Evolutionary conservation across 2,888 invertebrate genomes (phyloP).

Genomic region (Lapara coniferarum): DNA sequence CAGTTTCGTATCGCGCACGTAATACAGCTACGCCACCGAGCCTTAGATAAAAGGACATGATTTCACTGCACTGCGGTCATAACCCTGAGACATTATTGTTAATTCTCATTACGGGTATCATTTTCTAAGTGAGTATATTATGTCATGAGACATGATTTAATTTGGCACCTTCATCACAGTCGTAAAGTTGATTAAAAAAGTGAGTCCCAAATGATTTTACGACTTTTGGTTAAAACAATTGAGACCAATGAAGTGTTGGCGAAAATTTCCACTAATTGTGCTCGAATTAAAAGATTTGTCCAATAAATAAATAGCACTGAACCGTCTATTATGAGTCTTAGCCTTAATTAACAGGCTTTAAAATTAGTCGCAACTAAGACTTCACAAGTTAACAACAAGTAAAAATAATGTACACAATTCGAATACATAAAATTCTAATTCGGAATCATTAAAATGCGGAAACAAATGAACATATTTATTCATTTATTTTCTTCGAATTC

Average conservation of each 20-base stretch:
- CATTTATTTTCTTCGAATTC: neutral
- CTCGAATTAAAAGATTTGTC: slow-evolving; percentile 1
- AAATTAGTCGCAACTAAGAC: neutral
- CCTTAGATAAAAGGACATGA: too few relatives aligned
- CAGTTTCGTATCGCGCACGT: too few relatives aligned
- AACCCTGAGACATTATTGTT: too few relatives aligned
- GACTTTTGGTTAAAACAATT: slow-evolving; percentile 23
- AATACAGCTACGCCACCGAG: too few relatives aligned
- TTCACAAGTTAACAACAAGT: too few relatives aligned
- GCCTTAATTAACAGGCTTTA: slow-evolving; percentile 8
- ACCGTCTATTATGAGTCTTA: neutral
- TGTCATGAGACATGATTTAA: too few relatives aligned
- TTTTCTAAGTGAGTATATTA: too few relatives aligned
- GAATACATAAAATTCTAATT: neutral
- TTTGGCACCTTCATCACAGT: neutral
- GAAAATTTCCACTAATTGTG: slow-evolving; percentile 1
- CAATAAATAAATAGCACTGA: neutral
- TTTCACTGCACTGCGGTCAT: too few relatives aligned
- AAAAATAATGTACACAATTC: too few relatives aligned
- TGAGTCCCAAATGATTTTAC: slow-evolving; percentile 7
- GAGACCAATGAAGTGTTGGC: neutral
- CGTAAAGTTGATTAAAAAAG: neutral
- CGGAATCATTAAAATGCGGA: neutral
- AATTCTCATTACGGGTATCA: too few relatives aligned
- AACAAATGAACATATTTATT: neutral